Base-by-base conservation (phyloP, 92 coral and sea anemone genomes). In the Virgularia gustaviana region DNA sequence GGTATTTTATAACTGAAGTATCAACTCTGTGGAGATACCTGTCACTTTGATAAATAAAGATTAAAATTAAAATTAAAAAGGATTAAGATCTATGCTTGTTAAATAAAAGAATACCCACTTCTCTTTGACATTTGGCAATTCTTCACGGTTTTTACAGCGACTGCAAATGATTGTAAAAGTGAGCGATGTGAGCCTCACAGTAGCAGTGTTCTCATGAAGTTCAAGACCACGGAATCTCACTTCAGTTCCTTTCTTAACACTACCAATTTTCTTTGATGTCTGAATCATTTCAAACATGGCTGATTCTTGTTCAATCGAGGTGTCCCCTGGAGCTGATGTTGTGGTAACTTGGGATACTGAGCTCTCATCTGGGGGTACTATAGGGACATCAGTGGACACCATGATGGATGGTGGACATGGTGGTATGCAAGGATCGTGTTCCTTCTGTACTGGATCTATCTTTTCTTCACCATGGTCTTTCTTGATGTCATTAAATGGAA, bases 131-230 rank as follows among this genome's bases (percentile, higher is more conserved):
- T 57, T 61, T 55, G 75, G 67, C 51, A 55, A 34, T 65, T 91
- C 97, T 16, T 64, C 77, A 55, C 85, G 66, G 31, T 83, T 82
- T 55, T 82, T 81, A 75, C 97, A 91, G 25, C 90, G 83, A 18
- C 45, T 64, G 63, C 97, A 91, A 61, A 88, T 91, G 55, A 91
- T 67, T 37, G 89, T 91, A 62, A 91, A 76, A 37, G 81, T 51
- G 33, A 91, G 59, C 64, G 54, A 71, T 52, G 62, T 85, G 61
- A 86, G 83, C 43, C 82, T 76, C 2, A 88, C 39, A 24, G 90
- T 86, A 49, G 89, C 83, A 15, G 88, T 86, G 63, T 85, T 91
- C 70, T 88, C 97, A 65, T 77, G 80, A 33, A 91, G 79, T 38
- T 91, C 87, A 32, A 91, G 81, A 1, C 86, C 95, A 51, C 73